Conservation (phyloP, 2,797 vertebrate genomes). For the Propithecus perrieri region DNA sequence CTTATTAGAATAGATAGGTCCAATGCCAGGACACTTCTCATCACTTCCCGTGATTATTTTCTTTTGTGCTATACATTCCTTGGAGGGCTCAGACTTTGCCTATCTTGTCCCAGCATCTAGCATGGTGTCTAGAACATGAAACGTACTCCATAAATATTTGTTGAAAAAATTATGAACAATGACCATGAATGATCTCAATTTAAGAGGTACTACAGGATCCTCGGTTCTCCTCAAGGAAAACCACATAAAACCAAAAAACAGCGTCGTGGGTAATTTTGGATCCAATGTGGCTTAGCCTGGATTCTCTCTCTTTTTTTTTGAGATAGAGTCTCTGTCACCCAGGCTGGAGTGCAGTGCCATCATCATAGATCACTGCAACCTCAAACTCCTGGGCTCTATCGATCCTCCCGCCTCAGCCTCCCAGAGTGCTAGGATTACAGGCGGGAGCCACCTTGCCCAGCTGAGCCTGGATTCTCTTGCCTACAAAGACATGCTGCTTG, state of each 20-base stretch:
- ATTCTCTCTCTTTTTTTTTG: background rate
- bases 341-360: too few species aligned
- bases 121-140: background rate
- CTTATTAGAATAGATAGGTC: background rate
- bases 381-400: too few species aligned
- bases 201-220: background rate
- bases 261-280: background rate
- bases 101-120: background rate
- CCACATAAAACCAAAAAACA: background rate
- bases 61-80: background rate
- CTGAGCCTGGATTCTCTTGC: background rate
- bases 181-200: background rate
- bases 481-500: background rate
- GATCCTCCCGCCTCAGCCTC: too few species aligned
- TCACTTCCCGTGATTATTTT: background rate
- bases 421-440: too few species aligned
- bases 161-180: constrained; percentile 1
- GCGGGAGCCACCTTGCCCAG: too few species aligned
- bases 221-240: background rate
- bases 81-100: background rate
- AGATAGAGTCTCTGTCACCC: too few species aligned
- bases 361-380: too few species aligned
- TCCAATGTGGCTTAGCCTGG: background rate
- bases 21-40: background rate
- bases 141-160: background rate